Evolutionary conservation across 2,888 invertebrate species (phyloP).

Genomic region (Tipula helvola): DNA sequence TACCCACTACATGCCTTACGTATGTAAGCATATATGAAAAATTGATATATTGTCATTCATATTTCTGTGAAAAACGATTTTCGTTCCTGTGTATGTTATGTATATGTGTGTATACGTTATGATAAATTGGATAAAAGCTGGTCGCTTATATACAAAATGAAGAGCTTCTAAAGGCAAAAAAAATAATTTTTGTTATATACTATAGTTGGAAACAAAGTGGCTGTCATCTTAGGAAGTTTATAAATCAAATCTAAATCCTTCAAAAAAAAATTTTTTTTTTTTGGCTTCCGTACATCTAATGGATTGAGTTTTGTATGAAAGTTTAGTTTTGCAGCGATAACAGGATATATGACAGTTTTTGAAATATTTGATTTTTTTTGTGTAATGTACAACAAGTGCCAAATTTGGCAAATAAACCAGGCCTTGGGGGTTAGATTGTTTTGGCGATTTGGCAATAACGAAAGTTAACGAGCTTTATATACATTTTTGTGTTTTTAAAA

Average conservation of each 20-base stretch:
- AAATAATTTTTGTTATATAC: neutral
- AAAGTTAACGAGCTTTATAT: neutral
- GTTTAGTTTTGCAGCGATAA: neutral
- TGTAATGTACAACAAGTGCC: neutral
- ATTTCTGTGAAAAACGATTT: neutral
- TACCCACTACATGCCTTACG: neutral
- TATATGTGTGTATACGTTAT: neutral
- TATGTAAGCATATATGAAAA: neutral
- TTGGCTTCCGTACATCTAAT: neutral
- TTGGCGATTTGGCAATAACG: no score
- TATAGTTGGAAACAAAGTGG: neutral
- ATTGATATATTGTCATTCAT: conserved; percentile 4
- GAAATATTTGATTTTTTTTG: neutral
- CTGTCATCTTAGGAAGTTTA: neutral
- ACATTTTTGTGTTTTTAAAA: no score
- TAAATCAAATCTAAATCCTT: conserved; percentile 4
- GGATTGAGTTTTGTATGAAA: neutral
- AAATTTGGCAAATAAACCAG: neutral
- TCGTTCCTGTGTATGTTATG: neutral
- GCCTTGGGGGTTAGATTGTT: neutral
- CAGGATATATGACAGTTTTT: neutral
- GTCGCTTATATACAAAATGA: neutral
- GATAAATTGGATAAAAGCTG: neutral
- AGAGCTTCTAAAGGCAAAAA: neutral
- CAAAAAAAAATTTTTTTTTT: neutral